phyloP scores from a whole-genome alignment of 2,888 invertebrate species.

The Cyclophora albipunctata region DNA sequence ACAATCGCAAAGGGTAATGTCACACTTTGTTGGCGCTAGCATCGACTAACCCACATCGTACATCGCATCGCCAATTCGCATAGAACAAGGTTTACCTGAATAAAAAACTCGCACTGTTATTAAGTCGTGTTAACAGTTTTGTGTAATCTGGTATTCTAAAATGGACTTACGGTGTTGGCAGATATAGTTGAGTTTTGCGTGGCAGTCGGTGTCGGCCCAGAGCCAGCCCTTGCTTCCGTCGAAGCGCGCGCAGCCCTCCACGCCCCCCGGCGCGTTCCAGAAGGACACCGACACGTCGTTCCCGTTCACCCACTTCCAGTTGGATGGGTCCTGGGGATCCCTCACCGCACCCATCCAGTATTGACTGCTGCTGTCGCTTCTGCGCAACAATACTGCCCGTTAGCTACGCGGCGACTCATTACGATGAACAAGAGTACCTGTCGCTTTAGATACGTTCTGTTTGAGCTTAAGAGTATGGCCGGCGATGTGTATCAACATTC shows the following conservation, averaged over 20 bases:
- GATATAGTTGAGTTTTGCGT: constrained; percentile 88
- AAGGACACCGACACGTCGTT: constrained; percentile 92
- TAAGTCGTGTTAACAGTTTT: not conserved
- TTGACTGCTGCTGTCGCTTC: constrained; percentile 92
- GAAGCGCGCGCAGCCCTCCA: constrained; percentile 90
- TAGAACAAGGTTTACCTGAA: too few relatives aligned
- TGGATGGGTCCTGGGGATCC: constrained; percentile 83
- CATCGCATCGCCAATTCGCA: constrained; percentile 1
- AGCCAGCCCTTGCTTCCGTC: constrained; percentile 96
- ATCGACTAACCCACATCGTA: too few relatives aligned
- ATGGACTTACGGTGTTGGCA: constrained; percentile 91
- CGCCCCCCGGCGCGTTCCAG: constrained; percentile 91
- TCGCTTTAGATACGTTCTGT: too few relatives aligned
- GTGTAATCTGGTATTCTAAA: constrained; percentile 13
- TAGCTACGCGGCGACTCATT: not conserved
- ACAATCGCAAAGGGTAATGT: not conserved
- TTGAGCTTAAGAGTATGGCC: too few relatives aligned
- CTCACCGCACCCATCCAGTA: constrained; percentile 96
- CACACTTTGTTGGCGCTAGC: too few relatives aligned
- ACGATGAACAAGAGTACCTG: too few relatives aligned
- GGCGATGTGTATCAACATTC: too few relatives aligned
- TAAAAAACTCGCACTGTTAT: constrained; percentile 7
- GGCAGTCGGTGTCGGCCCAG: constrained; percentile 94
- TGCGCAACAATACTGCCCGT: constrained; percentile 34
- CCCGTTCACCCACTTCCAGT: constrained; percentile 94